Evolutionary conservation across 2,113 vertebrate species (phyloP), one percentile per base, ranked within the genome.

Genomic region (Scatophagus argus): DNA sequence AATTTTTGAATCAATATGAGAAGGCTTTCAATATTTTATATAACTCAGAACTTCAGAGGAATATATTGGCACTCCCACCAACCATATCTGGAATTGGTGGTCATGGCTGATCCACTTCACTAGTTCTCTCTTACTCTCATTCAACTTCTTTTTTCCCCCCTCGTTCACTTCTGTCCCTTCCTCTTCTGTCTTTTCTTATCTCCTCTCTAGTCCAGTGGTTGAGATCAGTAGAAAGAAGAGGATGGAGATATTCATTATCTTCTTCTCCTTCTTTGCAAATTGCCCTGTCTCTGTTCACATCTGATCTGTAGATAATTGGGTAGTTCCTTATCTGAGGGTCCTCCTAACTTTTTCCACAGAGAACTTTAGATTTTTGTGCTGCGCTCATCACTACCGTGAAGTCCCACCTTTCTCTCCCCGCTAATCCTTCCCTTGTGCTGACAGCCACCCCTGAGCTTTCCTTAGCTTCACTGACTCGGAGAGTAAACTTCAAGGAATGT

Each of bases 241-340:
- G 71, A 82, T 81, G 52, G 52, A 64, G 52, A 70, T 68, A 83
- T 83, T 91, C 74, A 88, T 85, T 84, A 78, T 83, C 61, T 0
- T 58, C 58, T 64, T 5, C 69, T 68, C 66, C 43, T 0, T 10
- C 54, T 1, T 39, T 83, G 77, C 78, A 90, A 80, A 87, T 85
- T 89, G 82, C 77, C 56, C 73, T 83, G 80, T 87, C 63, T 16
- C 81, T 63, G 44, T 60, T 81, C 70, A 85, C 79, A 56, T 83
- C 77, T 77, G 83, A 89, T 84, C 82, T 56, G 71, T 16, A 84
- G 84, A 88, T 89, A 85, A 91, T 90, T 89, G 82, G 69, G 79
- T 61, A 61, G 61, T 83, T 83, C 61, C 58, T 79, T 60, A 87
- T 87, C 74, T 61, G 19, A 59, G 52, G 59, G 49, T 78, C 74